Base-by-base conservation (phyloP, 2,888 invertebrate genomes). In the Sphaeridia pumilis region DNA sequence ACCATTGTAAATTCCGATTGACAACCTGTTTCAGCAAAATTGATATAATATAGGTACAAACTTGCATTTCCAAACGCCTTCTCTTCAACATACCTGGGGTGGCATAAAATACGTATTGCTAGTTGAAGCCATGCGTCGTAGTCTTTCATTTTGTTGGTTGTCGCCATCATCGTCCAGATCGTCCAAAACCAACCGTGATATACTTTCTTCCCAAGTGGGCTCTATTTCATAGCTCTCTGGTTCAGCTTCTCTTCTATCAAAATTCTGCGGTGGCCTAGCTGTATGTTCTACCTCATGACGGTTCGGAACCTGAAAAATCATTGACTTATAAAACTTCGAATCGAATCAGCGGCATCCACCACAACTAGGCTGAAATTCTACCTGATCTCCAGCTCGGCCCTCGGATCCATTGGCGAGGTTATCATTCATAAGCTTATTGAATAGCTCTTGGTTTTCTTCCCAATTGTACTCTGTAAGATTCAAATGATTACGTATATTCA, bases 111-210 rank as follows among this genome's bases (percentile, higher is more conserved):
- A 61, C 1, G 62, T 58, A 31, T 54, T 56, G 27, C 57, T 59
- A 0, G 54, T 42, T 20, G 56, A 54, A 14, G 61, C 61, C 22
- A 64, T 47, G 2, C 61, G 54, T 21, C 61, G 52, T 14, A 61
- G 35, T 14, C 43, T 34, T 12, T 43, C 44, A 10, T 21, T 50
- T 5, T 46, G 24, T 10, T 28, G n/a, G 4, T 22, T 24, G 5
- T 52, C 63, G 38, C 62, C 62, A 24, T 59, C 59, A 25, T 64
- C 64, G 22, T 66, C 65, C 50, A 65, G 60, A 49, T 69, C 69
- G 50, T 69, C 70, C 52, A 69, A 54, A 5, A 70, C 67, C 17
- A 70, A 61, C 48, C 69, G 66, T 1, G 67, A 67, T 43, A 71
- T 66, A 50, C 67, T 68, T 43, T 69, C 67, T 49, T 68, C 68